Evolutionary conservation across 2,888 invertebrate genomes (phyloP).

Genomic region (Metallyticus violacea): DNA sequence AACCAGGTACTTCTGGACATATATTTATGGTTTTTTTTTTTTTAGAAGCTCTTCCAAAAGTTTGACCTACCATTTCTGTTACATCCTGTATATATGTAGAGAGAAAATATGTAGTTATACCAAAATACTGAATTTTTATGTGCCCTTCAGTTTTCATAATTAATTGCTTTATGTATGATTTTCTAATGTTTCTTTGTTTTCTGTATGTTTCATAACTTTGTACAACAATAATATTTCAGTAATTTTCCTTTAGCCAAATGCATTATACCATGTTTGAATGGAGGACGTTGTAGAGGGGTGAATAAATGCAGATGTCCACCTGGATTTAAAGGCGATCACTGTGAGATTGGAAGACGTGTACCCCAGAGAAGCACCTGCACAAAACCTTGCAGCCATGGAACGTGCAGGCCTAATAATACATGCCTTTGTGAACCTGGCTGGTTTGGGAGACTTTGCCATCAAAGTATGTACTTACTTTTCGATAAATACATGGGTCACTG

Average conservation of each 20-base stretch:
- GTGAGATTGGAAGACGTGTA: conserved; percentile 77
- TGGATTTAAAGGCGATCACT: conserved; percentile 84
- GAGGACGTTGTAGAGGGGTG: conserved; percentile 84
- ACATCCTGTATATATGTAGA: no score
- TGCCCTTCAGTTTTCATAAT: no score
- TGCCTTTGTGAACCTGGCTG: conserved; percentile 82
- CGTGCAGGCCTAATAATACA: conserved; percentile 63
- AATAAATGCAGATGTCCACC: conserved; percentile 86
- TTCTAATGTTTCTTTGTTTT: no score
- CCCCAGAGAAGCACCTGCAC: conserved; percentile 67
- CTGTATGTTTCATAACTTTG: no score
- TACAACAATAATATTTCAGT: neutral
- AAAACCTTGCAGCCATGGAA: conserved; percentile 74
- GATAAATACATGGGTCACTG: neutral
- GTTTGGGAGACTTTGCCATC: conserved; percentile 77
- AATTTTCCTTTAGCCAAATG: conserved; percentile 66
- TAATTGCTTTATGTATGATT: no score
- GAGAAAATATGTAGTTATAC: no score
- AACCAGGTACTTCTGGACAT: no score
- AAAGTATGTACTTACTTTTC: conserved; percentile 54
- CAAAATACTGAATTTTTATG: no score
- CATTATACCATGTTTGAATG: conserved; percentile 86
- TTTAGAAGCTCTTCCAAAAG: no score
- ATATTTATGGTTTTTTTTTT: no score
- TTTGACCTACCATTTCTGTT: no score